Conservation (phyloP, 2,888 invertebrate species). For the Griposia aprilina region DNA sequence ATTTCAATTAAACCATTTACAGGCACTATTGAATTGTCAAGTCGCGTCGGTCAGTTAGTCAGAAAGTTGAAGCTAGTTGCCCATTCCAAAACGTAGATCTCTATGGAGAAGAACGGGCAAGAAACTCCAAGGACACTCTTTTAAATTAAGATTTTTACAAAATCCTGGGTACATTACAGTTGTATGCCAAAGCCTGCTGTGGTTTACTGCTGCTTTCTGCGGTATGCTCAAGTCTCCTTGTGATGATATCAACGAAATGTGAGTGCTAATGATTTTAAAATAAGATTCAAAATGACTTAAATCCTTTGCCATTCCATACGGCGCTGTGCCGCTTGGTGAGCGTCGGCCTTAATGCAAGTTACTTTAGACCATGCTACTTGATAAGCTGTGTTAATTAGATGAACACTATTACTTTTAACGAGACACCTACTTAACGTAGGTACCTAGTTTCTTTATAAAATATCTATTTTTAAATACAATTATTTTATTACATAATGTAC, state of each 20-base stretch:
- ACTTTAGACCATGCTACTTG: conserved; percentile 1
- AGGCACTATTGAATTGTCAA: background rate
- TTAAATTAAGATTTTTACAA: background rate
- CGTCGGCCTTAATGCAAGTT: too few species aligned
- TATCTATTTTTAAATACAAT: too few species aligned
- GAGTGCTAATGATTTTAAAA: background rate
- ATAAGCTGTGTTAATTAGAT: conserved; percentile 17
- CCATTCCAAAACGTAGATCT: background rate
- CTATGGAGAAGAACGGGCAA: background rate
- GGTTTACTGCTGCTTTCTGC: background rate
- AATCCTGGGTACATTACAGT: background rate
- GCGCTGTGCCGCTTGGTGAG: background rate
- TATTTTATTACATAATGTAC: too few species aligned
- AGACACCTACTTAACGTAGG: background rate
- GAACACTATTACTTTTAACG: background rate
- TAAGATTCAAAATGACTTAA: background rate
- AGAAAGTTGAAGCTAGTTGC: background rate
- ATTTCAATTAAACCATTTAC: background rate
- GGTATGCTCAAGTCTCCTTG: background rate
- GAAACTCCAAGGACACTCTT: background rate
- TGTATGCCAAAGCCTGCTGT: background rate
- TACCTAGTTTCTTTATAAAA: background rate
- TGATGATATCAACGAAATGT: background rate
- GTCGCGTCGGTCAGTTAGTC: background rate
- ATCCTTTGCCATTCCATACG: background rate